Evolutionary conservation across 2,888 invertebrate genomes (phyloP).

Genomic region (Hyles lineata): DNA sequence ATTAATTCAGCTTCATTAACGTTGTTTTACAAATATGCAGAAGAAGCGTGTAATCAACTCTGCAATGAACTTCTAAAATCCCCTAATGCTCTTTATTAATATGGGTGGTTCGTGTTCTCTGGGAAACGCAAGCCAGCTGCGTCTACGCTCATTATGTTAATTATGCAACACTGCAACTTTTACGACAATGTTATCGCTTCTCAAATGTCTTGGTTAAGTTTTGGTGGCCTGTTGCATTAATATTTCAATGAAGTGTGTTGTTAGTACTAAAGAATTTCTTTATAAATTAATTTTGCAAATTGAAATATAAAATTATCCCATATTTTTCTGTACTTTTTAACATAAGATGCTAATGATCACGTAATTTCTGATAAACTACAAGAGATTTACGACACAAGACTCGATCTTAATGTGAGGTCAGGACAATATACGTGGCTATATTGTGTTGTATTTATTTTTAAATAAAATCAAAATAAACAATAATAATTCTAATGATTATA

Average conservation of each 20-base stretch:
- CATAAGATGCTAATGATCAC: no score
- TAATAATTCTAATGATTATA: no score
- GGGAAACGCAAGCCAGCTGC: slow-evolving; percentile 10
- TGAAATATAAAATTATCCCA: no score
- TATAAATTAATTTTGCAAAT: no score
- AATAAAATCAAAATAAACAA: no score
- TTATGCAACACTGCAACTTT: slow-evolving; percentile 20
- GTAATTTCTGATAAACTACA: no score
- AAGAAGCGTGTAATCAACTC: neutral
- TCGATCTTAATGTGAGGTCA: no score
- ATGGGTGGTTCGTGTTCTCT: neutral
- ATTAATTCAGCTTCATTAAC: neutral
- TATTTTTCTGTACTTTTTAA: no score
- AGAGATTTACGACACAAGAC: no score
- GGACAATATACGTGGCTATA: no score
- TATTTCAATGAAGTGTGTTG: neutral
- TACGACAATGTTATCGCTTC: slow-evolving; percentile 13
- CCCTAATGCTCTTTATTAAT: neutral
- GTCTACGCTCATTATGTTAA: slow-evolving; percentile 9
- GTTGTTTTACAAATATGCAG: neutral
- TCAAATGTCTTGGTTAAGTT: slow-evolving; percentile 2
- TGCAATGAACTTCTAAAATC: slow-evolving; percentile 1
- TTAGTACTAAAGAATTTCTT: neutral
- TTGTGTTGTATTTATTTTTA: no score
- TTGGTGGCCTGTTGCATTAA: neutral